phyloP scores from a whole-genome alignment of 2,113 vertebrate species.

The Urocynchramus pylzowi region DNA sequence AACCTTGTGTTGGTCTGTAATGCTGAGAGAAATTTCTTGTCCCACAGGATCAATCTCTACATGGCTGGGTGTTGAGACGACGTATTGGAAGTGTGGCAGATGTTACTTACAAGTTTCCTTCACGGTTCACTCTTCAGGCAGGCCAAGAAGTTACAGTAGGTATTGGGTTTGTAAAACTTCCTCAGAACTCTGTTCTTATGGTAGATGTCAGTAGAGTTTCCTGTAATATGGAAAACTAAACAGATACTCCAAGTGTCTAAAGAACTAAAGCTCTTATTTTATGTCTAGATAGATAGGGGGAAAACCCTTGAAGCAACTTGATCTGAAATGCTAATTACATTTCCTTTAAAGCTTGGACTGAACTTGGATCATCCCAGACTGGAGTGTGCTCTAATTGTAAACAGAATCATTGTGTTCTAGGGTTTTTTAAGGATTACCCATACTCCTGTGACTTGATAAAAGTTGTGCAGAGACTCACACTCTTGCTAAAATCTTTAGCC shows the following conservation, averaged over 20 bases:
- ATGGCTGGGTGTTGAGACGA: slow-evolving; percentile 77
- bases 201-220: not conserved
- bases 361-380: not conserved
- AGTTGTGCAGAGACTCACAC: not conserved
- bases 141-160: slow-evolving; percentile 80
- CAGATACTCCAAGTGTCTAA: not conserved
- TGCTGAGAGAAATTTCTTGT: not conserved
- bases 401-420: not conserved
- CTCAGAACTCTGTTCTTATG: not conserved
- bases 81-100: slow-evolving; percentile 55
- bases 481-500: not conserved
- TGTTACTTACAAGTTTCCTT: slow-evolving; percentile 76
- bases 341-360: not conserved
- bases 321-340: not conserved
- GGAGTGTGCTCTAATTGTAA: not conserved
- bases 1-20: not conserved
- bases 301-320: not conserved
- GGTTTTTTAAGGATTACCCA: not conserved
- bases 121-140: slow-evolving; percentile 69
- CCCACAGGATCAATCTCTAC: slow-evolving; percentile 77
- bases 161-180: not conserved
- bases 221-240: not conserved
- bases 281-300: not conserved
- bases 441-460: not conserved
- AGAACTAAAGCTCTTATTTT: not conserved